Conservation (phyloP, 92 coral and sea anemone genomes). For the Umimayanthus chanpuru region DNA sequence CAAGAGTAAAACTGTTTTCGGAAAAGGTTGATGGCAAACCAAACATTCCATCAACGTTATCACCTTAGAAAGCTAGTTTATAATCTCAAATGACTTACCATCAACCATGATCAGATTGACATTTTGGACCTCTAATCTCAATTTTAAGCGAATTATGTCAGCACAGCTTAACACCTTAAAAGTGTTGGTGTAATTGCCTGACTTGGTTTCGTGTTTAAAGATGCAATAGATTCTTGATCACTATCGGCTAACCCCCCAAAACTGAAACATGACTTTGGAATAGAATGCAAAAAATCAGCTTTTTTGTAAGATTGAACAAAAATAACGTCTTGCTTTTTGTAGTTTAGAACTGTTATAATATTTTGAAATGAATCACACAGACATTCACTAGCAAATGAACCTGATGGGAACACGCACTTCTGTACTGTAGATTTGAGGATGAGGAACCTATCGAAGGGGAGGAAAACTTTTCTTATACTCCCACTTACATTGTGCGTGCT, state of each 20-base stretch:
- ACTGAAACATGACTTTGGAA: not conserved
- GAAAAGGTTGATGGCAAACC: not conserved
- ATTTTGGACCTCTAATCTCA: not conserved
- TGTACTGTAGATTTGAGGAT: no score
- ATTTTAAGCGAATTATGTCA: not conserved
- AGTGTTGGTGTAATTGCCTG: not conserved
- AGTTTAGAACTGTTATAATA: no score
- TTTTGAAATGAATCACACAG: no score
- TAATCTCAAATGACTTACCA: constrained; percentile 3
- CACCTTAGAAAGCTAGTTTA: not conserved
- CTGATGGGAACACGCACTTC: no score
- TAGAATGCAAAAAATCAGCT: no score
- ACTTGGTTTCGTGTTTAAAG: no score
- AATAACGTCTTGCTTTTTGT: no score
- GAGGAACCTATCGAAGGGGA: no score
- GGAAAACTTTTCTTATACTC: not conserved
- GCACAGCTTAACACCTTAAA: constrained; percentile 3
- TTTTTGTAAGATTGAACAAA: no score
- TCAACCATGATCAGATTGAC: not conserved
- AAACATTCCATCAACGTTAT: constrained; percentile 4
- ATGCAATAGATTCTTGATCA: no score
- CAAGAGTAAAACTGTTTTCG: not conserved
- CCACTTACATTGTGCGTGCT: not conserved
- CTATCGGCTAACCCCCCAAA: not conserved
- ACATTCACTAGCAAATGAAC: no score